Conservation (phyloP, 1,140 invertebrate genomes). For the Drosophila nasuta region DNA sequence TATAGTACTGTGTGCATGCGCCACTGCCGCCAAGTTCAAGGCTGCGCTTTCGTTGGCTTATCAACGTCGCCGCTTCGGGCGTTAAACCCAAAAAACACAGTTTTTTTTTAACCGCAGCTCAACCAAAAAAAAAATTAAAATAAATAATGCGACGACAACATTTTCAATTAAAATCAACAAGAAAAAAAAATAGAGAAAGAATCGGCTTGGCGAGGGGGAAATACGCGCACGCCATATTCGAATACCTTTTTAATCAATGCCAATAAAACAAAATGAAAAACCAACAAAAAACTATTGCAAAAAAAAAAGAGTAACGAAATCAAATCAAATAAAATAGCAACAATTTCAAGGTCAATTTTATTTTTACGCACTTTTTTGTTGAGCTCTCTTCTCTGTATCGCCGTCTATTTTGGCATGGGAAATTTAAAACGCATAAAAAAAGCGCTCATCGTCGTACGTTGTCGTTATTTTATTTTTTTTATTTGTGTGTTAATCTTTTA, state of each 20-base stretch:
- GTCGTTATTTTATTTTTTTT: conserved; percentile 39
- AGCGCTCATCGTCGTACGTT: conserved; percentile 38
- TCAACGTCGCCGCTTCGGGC: conserved; percentile 53
- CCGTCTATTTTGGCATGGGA: conserved; percentile 55
- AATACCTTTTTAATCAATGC: conserved; percentile 28
- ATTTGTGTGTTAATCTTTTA: conserved; percentile 75
- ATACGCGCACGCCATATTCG: conserved; percentile 28
- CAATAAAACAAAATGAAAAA: conserved; percentile 16
- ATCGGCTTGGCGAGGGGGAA: background rate
- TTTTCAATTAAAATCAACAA: conserved; percentile 57
- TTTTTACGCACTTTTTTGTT: conserved; percentile 72
- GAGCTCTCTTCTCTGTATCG: background rate
- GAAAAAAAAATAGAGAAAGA: background rate
- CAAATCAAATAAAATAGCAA: conserved; percentile 34
- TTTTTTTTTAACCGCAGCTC: conserved; percentile 40
- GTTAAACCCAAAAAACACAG: conserved; percentile 61
- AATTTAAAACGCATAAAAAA: conserved; percentile 80
- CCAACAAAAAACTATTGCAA: conserved; percentile 24
- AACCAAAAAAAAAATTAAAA: conserved; percentile 55
- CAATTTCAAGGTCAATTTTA: conserved; percentile 75
- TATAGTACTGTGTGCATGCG: conserved; percentile 23
- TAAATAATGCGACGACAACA: conserved; percentile 56
- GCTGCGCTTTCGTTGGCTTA: conserved; percentile 66
- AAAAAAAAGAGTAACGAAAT: conserved; percentile 3
- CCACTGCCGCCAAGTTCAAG: conserved; percentile 65